Evolutionary conservation across 2,113 vertebrate species (phyloP).

Genomic region (Elephantulus edwardii): DNA sequence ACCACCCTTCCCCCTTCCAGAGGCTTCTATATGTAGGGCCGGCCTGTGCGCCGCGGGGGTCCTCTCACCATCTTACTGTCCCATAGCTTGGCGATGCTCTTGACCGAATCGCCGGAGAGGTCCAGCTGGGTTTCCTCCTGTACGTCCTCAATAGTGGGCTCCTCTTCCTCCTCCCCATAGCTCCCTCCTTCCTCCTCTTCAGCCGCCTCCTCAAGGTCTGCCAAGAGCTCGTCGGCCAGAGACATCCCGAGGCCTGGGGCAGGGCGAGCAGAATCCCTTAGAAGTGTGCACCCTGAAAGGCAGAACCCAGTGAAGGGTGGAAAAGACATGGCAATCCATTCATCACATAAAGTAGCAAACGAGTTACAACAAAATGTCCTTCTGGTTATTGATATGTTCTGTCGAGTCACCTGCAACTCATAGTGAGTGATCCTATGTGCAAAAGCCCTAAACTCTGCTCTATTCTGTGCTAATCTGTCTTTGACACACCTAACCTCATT

Average conservation of each 20-base stretch:
- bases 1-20: accelerated
- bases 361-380: too few relatives aligned
- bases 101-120: constrained; percentile 89
- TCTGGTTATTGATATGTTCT: too few relatives aligned
- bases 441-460: too few relatives aligned
- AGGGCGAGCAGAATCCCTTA: background rate
- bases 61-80: constrained; percentile 90
- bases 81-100: constrained; percentile 93
- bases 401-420: too few relatives aligned
- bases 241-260: constrained; percentile 86
- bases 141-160: constrained; percentile 88
- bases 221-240: constrained; percentile 93
- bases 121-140: constrained; percentile 94
- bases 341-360: too few relatives aligned
- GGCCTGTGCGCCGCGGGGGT: accelerated
- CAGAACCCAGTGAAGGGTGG: too few relatives aligned
- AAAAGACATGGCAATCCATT: too few relatives aligned
- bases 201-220: constrained; percentile 93
- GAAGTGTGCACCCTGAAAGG: too few relatives aligned
- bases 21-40: accelerated
- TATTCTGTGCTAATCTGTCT: too few relatives aligned
- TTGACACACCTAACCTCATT: too few relatives aligned
- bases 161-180: constrained; percentile 79
- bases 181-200: constrained; percentile 90
- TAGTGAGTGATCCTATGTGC: too few relatives aligned